Evolutionary conservation across 2,113 vertebrate genomes (phyloP), one percentile per base, ranked within the genome.

Genomic region (Zosterops borbonicus): DNA sequence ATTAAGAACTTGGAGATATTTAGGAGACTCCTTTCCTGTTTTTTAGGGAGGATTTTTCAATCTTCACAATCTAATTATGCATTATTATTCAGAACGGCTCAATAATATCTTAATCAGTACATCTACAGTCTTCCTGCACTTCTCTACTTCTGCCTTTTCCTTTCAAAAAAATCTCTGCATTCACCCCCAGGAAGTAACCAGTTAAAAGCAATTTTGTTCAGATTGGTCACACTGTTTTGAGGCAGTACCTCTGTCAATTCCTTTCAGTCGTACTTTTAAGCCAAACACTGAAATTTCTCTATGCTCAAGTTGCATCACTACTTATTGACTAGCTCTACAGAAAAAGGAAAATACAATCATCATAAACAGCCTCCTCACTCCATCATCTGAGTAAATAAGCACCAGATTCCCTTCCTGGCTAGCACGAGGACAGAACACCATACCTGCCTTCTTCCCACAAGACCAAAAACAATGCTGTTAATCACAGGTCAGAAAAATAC

Each of bases 401-500:
- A 69, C 20, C 14, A 19, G 35, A 79, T 67, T 65, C 67, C 39
- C 39, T 82, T 52, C 41, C 47, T 3, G 1, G 41, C n/a, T 69
- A 50, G 50, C 62, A 86, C 1, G 59, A 88, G 59, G 67, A 64
- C 29, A n/a, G 68, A 96, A 80, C 55, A 70, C 25, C 0, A 0
- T 71, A 46, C 67, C 82, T 84, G 46, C 53, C 56, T 87, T 68
- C 49, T 29, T 83, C 79, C 82, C 9, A 0, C 71, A 88, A 74
- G 39, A 87, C n/a, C 55, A 58, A 93, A 93, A 92, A 6, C 70
- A 91, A 49, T 0, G 1, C 23, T 81, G 44, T 83, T 95, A 92
- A 92, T 28, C 83, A 64, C 49, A 92, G n/a, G 14, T 89, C 85
- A 80, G 65, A n/a, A 91, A 92, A 94, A 88, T 17, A 89, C 3